Conservation (phyloP, 37 sponge, comb jelly and placozoan species). For the Bolinopsis microptera region DNA sequence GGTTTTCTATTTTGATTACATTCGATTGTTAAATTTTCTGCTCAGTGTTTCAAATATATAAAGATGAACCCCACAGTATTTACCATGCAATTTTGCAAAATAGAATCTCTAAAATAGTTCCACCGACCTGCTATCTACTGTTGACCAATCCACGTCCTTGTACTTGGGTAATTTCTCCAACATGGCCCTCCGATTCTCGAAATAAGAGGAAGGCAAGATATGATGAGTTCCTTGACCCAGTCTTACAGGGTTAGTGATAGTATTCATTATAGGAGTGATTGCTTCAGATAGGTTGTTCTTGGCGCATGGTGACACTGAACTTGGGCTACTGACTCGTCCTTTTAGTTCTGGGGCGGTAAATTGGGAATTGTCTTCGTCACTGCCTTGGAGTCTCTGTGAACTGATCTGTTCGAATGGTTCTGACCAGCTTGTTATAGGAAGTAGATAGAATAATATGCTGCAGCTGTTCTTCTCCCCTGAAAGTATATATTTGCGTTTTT, state of each 20-base stretch:
- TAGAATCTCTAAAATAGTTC: background rate
- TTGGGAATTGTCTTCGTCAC: background rate
- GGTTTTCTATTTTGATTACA: too few relatives aligned
- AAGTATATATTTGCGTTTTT: background rate
- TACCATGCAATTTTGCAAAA: too few relatives aligned
- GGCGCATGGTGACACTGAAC: background rate
- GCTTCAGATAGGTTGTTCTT: conserved; percentile 38
- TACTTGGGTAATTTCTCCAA: conserved; percentile 60
- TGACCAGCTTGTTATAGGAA: conserved; percentile 4
- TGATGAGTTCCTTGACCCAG: conserved; percentile 42
- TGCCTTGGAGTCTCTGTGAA: conserved; percentile 50
- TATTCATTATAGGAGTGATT: conserved; percentile 5
- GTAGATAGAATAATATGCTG: background rate
- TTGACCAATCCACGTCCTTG: conserved; percentile 8
- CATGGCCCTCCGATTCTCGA: background rate
- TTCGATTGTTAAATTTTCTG: too few relatives aligned
- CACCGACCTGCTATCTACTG: background rate
- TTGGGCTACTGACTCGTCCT: background rate
- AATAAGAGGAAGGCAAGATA: conserved; percentile 11
- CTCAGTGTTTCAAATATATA: too few relatives aligned
- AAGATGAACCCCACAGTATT: too few relatives aligned
- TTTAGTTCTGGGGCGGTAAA: background rate
- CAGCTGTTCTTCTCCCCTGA: background rate
- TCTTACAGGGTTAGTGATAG: conserved; percentile 4
- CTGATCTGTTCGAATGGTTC: conserved; percentile 41